Conservation (phyloP, 2,797 vertebrate species). For the Onychomys leucogaster region DNA sequence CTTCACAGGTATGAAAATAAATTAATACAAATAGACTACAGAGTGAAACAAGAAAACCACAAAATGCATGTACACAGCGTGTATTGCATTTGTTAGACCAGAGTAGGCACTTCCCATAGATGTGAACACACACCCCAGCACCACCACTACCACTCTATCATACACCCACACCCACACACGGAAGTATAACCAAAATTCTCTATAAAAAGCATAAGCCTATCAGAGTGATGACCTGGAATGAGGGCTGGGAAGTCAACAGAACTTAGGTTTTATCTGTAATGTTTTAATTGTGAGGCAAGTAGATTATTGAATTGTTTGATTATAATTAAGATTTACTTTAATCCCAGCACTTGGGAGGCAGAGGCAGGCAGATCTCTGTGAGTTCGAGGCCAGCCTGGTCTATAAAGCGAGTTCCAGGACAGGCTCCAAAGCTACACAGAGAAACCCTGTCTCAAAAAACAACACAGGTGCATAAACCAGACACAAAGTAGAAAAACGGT, state of each 20-base stretch:
- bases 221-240: not conserved
- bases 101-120: not conserved
- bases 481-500: not conserved
- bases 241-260: not conserved
- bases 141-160: not conserved
- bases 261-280: not conserved
- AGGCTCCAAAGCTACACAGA: too few species aligned
- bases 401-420: too few species aligned
- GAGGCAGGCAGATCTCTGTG: too few species aligned
- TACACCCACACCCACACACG: not conserved
- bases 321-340: not conserved
- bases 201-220: not conserved
- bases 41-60: not conserved
- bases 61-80: not conserved
- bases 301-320: not conserved
- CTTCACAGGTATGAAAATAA: not conserved
- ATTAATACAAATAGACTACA: not conserved
- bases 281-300: slow-evolving; percentile 22
- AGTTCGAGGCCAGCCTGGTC: too few species aligned
- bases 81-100: not conserved
- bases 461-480: not conserved
- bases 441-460: too few species aligned
- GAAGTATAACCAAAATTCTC: not conserved
- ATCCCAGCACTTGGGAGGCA: too few species aligned
- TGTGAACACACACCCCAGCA: too few species aligned